A percentile compares a stretch with the other conserved stretches of the same genome.
Evolutionary conservation across 64 coral and sea anemone genomes (phyloP).

Genomic region (Montipora cactus): DNA sequence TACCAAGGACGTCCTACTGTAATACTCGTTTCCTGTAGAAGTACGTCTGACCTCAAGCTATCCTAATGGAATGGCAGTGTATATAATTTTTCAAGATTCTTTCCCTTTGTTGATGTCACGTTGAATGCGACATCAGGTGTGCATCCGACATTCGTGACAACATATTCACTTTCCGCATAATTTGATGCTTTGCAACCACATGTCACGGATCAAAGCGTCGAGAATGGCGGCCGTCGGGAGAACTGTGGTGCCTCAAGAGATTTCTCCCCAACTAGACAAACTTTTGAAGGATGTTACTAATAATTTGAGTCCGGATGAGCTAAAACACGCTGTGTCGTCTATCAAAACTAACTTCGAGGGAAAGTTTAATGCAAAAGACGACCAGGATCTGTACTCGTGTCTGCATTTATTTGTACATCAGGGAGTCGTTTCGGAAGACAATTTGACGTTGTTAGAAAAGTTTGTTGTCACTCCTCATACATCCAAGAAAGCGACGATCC

Average conservation of each 20-base stretch:
- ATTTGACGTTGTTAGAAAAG: conserved; percentile 34
- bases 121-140: too few relatives aligned
- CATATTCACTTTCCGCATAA: neutral
- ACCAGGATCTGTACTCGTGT: conserved; percentile 29
- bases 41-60: too few relatives aligned
- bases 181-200: neutral
- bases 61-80: too few relatives aligned
- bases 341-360: conserved; percentile 26
- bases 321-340: conserved; percentile 8
- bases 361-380: neutral
- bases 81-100: too few relatives aligned
- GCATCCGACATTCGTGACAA: too few relatives aligned
- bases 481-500: conserved; percentile 2
- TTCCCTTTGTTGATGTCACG: too few relatives aligned
- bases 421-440: conserved; percentile 27
- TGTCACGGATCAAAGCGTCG: neutral
- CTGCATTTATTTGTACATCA: conserved; percentile 22
- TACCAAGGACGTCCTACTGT: too few relatives aligned
- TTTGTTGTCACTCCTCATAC: conserved; percentile 25
- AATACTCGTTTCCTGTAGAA: too few relatives aligned
- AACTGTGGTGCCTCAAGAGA: neutral
- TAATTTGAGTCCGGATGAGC: conserved; percentile 4
- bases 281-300: neutral
- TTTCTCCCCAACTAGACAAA: conserved; percentile 31
- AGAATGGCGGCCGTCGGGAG: neutral